Conservation (phyloP, 2,113 vertebrate genomes). For the Phainopepla nitens region DNA sequence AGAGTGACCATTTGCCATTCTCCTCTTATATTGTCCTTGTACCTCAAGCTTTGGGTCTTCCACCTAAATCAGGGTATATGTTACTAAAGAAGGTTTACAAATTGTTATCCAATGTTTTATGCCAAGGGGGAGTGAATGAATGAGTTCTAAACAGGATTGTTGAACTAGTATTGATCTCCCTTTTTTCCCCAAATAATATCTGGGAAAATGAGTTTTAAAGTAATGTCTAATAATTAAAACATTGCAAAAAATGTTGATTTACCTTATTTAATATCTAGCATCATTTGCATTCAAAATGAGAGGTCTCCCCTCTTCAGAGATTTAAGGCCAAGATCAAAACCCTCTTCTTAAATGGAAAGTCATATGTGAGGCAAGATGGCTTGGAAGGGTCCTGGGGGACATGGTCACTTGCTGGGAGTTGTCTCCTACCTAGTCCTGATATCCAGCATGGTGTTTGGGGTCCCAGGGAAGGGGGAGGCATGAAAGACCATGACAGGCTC, state of each 20-base stretch:
- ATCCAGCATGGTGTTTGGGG: background rate
- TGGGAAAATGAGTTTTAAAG: background rate
- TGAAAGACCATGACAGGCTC: background rate
- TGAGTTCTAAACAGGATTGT: background rate
- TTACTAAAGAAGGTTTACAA: background rate
- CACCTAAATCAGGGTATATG: background rate
- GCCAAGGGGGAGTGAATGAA: background rate
- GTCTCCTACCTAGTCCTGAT: background rate
- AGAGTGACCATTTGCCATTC: background rate
- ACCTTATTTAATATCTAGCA: background rate
- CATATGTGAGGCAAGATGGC: background rate
- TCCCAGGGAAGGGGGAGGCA: background rate
- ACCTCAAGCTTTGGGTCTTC: background rate
- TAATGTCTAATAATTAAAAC: background rate
- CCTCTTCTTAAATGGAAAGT: background rate
- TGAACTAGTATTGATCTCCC: background rate
- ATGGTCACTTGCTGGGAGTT: background rate
- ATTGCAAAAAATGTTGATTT: background rate
- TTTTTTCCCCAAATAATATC: background rate
- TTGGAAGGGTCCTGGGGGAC: background rate
- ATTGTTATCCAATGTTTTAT: background rate
- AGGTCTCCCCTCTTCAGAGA: background rate
- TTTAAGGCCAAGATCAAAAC: background rate
- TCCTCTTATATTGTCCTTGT: background rate
- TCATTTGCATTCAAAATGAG: background rate